Base-by-base conservation (phyloP, 1,140 invertebrate genomes). In the Ceratoteleas bidentatus region DNA sequence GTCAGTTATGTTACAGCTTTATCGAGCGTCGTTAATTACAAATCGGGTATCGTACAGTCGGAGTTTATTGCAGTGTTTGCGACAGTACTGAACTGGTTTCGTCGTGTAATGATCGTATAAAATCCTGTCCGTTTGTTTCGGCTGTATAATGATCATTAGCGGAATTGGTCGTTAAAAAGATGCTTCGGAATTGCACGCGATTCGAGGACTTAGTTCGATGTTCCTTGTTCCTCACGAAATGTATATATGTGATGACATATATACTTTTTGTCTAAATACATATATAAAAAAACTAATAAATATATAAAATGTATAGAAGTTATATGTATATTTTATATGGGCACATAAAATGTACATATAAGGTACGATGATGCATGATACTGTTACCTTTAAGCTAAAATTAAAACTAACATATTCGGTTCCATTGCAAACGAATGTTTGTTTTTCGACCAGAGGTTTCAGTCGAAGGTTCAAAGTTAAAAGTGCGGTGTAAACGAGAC, bases 11-110 rank as follows among this genome's bases (percentile, higher is more conserved):
- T 75, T 75, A 75, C 72, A 75, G 33, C n/a, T 58, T 36, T 45
- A 75, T 75, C 72, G 62, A 75, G 72, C 72, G 54, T 60, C 6
- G 53, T 66, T 75, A 66, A 75, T 75, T 75, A 66, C 61, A 75
- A 75, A 65, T 75, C 38, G 45, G 24, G 50, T 75, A 65, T 60
- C 43, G 33, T 73, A 73, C 69, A 53, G 40, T 74, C 33, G 15
- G 40, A 61, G 58, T 74, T 24, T 74, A 74, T 74, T 65, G 70
- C 70, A 52, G 47, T 43, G 16, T 58, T 34, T 66, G 64, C 65
- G 43, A 57, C 64, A 68, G 64, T 68, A 57, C 64, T 68, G 64
- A 68, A 57, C 24, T 9, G 6, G 14, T 10, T 33, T 33, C 52
- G 10, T 33, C 24, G 14, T 47, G 24, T 34, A 47, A 34, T 33